Evolutionary conservation across 92 coral and sea anemone genomes (phyloP).

Genomic region (Palythoa caribaeorum): DNA sequence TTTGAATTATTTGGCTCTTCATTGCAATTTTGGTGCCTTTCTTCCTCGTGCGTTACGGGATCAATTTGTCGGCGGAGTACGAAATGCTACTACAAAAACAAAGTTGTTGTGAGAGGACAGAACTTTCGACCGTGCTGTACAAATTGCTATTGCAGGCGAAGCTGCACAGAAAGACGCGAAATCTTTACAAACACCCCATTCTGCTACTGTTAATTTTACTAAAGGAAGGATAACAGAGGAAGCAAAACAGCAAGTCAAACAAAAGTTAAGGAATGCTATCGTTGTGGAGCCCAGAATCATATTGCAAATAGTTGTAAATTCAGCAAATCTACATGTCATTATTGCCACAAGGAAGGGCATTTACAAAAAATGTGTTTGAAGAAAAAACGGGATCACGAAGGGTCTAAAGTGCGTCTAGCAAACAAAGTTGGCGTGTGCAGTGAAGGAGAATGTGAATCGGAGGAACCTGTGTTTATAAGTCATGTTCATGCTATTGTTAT

Average conservation of each 20-base stretch:
- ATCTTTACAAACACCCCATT: no score
- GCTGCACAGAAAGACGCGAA: no score
- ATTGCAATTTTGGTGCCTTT: no score
- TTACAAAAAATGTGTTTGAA: conserved; percentile 11
- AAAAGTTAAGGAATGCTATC: neutral
- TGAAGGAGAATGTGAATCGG: neutral
- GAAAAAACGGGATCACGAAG: neutral
- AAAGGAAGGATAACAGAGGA: neutral
- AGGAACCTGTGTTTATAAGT: neutral
- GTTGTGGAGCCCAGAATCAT: neutral
- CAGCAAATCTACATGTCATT: no score
- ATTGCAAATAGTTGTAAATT: no score
- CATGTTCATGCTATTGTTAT: neutral
- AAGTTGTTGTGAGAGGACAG: no score
- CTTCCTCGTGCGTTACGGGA: no score
- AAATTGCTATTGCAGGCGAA: no score
- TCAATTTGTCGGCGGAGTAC: no score
- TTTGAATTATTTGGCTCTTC: no score
- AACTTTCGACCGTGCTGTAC: no score
- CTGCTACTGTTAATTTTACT: neutral
- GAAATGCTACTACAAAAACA: no score
- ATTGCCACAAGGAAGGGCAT: neutral
- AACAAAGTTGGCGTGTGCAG: neutral
- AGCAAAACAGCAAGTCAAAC: neutral
- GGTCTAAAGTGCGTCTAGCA: neutral